Evolutionary conservation across 1,140 invertebrate genomes (phyloP).

Genomic region (Drosophila pandora): DNA sequence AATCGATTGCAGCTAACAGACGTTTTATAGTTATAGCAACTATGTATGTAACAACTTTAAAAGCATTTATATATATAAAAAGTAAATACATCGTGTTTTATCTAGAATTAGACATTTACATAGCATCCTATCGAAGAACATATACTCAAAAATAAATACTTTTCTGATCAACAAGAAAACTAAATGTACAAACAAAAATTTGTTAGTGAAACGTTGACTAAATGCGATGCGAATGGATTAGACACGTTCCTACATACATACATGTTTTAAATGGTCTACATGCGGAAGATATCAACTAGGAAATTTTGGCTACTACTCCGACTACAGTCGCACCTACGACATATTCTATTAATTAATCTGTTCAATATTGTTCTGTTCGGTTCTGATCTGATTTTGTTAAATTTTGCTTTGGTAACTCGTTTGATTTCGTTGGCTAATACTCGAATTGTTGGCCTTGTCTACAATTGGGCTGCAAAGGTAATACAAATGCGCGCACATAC

Average conservation of each 20-base stretch:
- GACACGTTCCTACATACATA: constrained; percentile 16
- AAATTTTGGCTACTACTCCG: constrained; percentile 68
- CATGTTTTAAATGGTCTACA: constrained; percentile 25
- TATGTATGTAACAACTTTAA: constrained; percentile 50
- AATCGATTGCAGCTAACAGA: constrained; percentile 31
- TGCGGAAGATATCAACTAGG: constrained; percentile 60
- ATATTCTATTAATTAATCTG: constrained; percentile 37
- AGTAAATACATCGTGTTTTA: constrained; percentile 32
- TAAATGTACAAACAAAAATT: constrained; percentile 42
- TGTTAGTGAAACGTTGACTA: constrained; percentile 18
- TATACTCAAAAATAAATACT: constrained; percentile 68
- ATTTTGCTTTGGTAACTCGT: constrained; percentile 65
- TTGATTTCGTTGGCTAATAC: constrained; percentile 64
- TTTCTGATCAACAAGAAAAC: constrained; percentile 56
- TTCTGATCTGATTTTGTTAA: constrained; percentile 9
- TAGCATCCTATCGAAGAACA: constrained; percentile 36
- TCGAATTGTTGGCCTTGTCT: constrained; percentile 58
- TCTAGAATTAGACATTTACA: constrained; percentile 40
- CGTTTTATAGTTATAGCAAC: constrained; percentile 33
- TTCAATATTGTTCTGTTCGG: constrained; percentile 20
- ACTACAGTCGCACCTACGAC: constrained; percentile 30
- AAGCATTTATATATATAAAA: constrained; percentile 46
- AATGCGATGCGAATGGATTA: constrained; percentile 31
- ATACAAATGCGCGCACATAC: constrained; percentile 44
- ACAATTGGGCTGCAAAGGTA: constrained; percentile 53